These are phyloP conservation scores for Lepeophtheirus nordmannii DNA, from an alignment of 2,888 invertebrate genomes.

Conservation along the genomic window DNA sequence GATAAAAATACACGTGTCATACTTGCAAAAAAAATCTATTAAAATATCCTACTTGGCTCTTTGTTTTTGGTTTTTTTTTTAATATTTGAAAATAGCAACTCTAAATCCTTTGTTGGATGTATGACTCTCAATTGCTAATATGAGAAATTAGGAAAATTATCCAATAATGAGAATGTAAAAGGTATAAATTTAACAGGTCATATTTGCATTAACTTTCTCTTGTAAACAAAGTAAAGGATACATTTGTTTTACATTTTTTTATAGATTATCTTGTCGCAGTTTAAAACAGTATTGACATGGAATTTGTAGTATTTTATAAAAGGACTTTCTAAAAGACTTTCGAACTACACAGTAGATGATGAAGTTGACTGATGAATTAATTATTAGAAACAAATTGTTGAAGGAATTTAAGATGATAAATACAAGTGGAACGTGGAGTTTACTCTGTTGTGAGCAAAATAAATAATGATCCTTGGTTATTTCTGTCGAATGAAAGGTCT, in stretches of 20 bases:
- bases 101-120: too few species aligned
- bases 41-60: too few species aligned
- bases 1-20: too few species aligned
- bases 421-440: slow-evolving; percentile 1
- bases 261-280: background rate
- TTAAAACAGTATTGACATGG: background rate
- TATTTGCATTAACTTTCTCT: too few species aligned
- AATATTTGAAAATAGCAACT: too few species aligned
- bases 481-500: slow-evolving; percentile 16
- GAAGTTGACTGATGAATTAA: slow-evolving; percentile 18
- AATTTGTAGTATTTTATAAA: background rate
- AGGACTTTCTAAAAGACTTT: slow-evolving; percentile 11
- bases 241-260: background rate
- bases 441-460: background rate
- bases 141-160: too few species aligned
- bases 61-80: too few species aligned
- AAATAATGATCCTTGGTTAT: slow-evolving; percentile 17
- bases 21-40: too few species aligned
- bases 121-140: too few species aligned
- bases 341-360: slow-evolving; percentile 15
- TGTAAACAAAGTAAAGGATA: too few species aligned
- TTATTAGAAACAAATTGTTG: slow-evolving; percentile 14
- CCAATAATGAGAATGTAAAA: too few species aligned
- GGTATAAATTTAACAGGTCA: too few species aligned
- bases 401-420: slow-evolving; percentile 17